Percentiles rank a stretch among this genome's conserved stretches.
These are phyloP conservation scores for Muscidifurax raptorellus DNA, from an alignment of 1,140 invertebrate genomes.

Conservation along the genomic window DNA sequence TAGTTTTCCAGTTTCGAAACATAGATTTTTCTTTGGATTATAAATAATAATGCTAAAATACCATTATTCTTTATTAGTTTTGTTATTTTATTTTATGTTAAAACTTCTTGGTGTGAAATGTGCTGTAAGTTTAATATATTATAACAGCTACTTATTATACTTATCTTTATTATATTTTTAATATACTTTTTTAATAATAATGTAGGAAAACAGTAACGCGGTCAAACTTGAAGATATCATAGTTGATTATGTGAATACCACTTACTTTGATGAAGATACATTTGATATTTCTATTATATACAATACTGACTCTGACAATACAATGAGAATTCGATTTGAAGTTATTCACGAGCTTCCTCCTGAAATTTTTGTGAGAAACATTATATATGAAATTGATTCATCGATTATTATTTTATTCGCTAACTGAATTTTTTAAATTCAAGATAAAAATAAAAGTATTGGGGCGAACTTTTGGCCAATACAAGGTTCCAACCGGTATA, in stretches of 20 bases:
- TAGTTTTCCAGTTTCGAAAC: too few relatives aligned
- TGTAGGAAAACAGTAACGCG: too few relatives aligned
- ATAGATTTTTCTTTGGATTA: too few relatives aligned
- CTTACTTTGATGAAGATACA: not conserved
- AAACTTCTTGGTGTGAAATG: too few relatives aligned
- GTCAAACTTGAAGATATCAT: not conserved
- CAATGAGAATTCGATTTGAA: not conserved
- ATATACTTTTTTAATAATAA: too few relatives aligned
- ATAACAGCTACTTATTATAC: too few relatives aligned
- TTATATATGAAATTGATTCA: not conserved
- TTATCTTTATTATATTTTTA: too few relatives aligned
- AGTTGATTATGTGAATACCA: not conserved
- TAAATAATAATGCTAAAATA: too few relatives aligned
- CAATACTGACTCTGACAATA: not conserved
- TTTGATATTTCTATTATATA: constrained; percentile 5
- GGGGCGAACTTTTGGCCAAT: not conserved
- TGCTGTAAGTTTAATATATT: too few relatives aligned
- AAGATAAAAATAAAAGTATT: constrained; percentile 8
- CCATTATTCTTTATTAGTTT: too few relatives aligned
- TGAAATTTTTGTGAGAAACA: not conserved
- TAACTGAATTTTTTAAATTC: not conserved
- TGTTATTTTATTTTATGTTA: too few relatives aligned
- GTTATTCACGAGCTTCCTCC: not conserved
- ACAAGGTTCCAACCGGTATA: constrained; percentile 2
- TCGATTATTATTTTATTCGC: not conserved